Conservation (phyloP, 1,140 invertebrate species). For the Ganaspis sp. region DNA sequence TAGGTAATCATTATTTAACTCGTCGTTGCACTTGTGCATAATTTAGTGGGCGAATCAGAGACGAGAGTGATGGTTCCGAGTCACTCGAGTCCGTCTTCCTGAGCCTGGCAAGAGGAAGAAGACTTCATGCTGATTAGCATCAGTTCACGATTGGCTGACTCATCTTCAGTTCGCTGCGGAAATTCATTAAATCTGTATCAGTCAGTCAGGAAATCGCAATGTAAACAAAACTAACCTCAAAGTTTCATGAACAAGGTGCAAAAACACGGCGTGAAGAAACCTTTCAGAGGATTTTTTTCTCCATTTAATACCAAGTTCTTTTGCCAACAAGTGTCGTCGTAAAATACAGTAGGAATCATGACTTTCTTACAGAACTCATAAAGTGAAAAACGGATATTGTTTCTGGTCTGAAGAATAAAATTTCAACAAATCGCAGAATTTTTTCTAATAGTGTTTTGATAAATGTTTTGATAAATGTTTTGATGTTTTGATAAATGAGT, state of each 20-base stretch:
- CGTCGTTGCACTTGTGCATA: slow-evolving; percentile 46
- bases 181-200: slow-evolving; percentile 30
- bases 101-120: slow-evolving; percentile 27
- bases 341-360: no score
- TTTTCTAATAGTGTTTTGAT: no score
- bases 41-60: slow-evolving; percentile 40
- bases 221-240: not conserved
- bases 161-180: slow-evolving; percentile 12
- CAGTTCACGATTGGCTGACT: slow-evolving; percentile 23
- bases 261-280: not conserved
- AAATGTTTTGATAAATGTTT: no score
- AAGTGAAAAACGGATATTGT: no score
- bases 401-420: no score
- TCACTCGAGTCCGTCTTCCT: slow-evolving; percentile 13
- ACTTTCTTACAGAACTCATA: no score
- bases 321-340: not conserved
- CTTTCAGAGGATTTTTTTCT: not conserved
- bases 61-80: slow-evolving; percentile 7
- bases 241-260: not conserved
- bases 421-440: no score
- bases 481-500: no score
- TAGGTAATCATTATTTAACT: not conserved
- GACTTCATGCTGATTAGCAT: slow-evolving; percentile 4
- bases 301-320: not conserved
- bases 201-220: not conserved